These are phyloP conservation scores for Eilema caniola DNA, from an alignment of 2,888 invertebrate species.

Conservation along the genomic window DNA sequence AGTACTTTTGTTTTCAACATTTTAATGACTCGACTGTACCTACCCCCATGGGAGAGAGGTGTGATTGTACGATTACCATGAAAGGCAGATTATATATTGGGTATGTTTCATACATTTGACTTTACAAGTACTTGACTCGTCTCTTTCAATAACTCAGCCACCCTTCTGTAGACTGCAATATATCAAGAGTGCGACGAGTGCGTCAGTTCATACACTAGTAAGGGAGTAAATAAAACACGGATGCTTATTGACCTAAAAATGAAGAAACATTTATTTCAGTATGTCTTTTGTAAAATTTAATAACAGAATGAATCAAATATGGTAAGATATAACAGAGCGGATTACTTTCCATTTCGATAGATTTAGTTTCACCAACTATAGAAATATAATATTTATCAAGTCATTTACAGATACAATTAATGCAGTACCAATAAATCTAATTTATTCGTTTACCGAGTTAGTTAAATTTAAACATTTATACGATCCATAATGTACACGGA, in stretches of 20 bases:
- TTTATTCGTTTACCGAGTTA: constrained; percentile 84
- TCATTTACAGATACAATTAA: constrained; percentile 84
- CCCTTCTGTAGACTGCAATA: too few relatives aligned
- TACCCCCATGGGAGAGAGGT: too few relatives aligned
- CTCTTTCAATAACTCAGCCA: too few relatives aligned
- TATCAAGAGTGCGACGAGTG: too few relatives aligned
- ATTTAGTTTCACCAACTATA: constrained; percentile 84
- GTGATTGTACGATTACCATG: too few relatives aligned
- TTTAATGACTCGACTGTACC: too few relatives aligned
- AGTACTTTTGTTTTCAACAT: too few relatives aligned
- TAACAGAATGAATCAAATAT: constrained; percentile 86
- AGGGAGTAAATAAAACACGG: constrained; percentile 80
- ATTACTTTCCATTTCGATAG: constrained; percentile 81
- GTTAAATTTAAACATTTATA: constrained; percentile 80
- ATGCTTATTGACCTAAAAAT: constrained; percentile 90
- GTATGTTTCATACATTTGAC: too few relatives aligned
- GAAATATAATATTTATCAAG: constrained; percentile 85
- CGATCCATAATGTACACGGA: constrained; percentile 73
- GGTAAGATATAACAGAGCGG: constrained; percentile 84
- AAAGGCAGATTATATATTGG: too few relatives aligned
- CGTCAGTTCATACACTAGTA: neutral
- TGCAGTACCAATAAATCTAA: constrained; percentile 85
- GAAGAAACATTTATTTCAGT: constrained; percentile 91
- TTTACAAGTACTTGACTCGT: too few relatives aligned
- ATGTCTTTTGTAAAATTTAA: constrained; percentile 89